Conservation (phyloP, 2,888 invertebrate genomes). For the Spodoptera littoralis region DNA sequence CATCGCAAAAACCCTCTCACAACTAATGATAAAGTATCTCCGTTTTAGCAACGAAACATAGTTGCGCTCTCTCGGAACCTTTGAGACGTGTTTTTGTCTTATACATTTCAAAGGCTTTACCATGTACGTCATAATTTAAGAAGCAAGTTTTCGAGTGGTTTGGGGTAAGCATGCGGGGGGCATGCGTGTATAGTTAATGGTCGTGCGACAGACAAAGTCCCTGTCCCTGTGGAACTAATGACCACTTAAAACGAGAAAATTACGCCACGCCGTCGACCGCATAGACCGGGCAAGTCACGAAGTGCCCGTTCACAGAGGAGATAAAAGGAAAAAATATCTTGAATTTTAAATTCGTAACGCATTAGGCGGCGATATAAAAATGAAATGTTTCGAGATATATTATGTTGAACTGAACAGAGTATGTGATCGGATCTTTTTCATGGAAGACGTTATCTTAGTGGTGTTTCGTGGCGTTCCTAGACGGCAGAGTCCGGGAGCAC, state of each 20-base stretch:
- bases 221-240: slow-evolving; percentile 84
- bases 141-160: slow-evolving; percentile 63
- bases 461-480: slow-evolving; percentile 63
- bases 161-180: slow-evolving; percentile 63
- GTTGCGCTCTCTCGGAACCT: slow-evolving; percentile 41
- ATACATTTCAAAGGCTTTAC: slow-evolving; percentile 35
- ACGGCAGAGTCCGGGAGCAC: slow-evolving; percentile 60
- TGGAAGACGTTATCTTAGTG: slow-evolving; percentile 56
- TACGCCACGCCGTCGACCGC: slow-evolving; percentile 73
- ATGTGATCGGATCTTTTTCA: slow-evolving; percentile 45
- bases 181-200: slow-evolving; percentile 80
- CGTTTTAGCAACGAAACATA: slow-evolving; percentile 46
- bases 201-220: slow-evolving; percentile 78
- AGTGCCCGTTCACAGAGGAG: slow-evolving; percentile 65
- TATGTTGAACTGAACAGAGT: slow-evolving; percentile 19
- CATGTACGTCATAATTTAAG: slow-evolving; percentile 55
- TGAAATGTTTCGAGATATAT: slow-evolving; percentile 34
- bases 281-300: slow-evolving; percentile 82
- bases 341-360: slow-evolving; percentile 64
- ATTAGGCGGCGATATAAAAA: slow-evolving; percentile 53
- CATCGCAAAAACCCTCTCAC: slow-evolving; percentile 71
- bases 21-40: slow-evolving; percentile 69
- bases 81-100: slow-evolving; percentile 39
- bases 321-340: slow-evolving; percentile 60
- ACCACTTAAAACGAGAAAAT: slow-evolving; percentile 85